Evolutionary conservation across 2,888 invertebrate species (phyloP), one percentile per base, ranked within the genome.

Genomic region (Dicycla oo): DNA sequence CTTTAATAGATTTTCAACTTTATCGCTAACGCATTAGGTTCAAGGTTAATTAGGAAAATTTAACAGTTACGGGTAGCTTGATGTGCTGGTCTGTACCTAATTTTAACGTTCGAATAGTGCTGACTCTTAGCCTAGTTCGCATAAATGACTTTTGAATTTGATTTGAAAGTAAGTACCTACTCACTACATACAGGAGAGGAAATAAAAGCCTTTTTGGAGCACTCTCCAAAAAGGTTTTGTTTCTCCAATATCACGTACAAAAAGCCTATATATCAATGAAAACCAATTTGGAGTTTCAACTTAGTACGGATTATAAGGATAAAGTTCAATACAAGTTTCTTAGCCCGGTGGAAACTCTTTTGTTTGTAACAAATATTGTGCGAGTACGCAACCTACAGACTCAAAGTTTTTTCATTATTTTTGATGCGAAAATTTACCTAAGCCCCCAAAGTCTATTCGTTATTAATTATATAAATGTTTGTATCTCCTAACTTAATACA

Each of bases 391-490:
- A 34, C 6, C 2, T 34, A 34, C 34, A 34, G 60, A 53, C 40
- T 76, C 68, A 67, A 83, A 81, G 66, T 81, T 83, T 83, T 83
- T 81, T 83, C 74, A 83, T 83, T 79, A 83, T 62, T 49, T 62
- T 64, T 70, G 63, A 69, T 76, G 54, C 62, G 69, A 77, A 70
- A 73, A 73, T 78, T 77, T 79, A 80, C 69, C 78, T 74, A 54
- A 65, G 64, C 30, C 49, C 34, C 34, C 6, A 58, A 58, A 54
- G 34, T 51, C 51, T 26, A 54, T 49, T 54, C 40, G 43, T 64
- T 56, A 61, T 56, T 77, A 67, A 68, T 73, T 68, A 45, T 45
- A 8, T 30, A 15, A 51, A 51, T 51, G 45, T 73, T 53, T 45
- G 51, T 45, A 30, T 64, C 56, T 51, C 5, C 1, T 45, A 51